phyloP scores from a whole-genome alignment of 2,113 vertebrate species.

The Cromileptes altivelis region DNA sequence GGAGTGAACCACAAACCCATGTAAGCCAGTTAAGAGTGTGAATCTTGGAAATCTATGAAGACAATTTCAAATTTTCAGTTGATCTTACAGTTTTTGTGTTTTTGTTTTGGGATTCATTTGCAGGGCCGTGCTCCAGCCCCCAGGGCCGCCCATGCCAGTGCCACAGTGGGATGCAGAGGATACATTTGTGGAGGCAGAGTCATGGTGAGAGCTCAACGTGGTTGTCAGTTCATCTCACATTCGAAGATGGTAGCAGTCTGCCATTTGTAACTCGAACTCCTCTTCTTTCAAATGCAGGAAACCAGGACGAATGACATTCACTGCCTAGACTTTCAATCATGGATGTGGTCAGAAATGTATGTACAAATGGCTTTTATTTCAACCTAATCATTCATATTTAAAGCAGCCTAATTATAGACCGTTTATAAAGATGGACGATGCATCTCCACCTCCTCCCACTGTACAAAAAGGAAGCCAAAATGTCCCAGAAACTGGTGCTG shows the following conservation, averaged over 20 bases:
- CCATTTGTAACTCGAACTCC: background rate
- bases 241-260: background rate
- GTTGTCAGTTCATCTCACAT: background rate
- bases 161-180: conserved; percentile 88
- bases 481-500: no score
- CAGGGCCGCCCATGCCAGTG: conserved; percentile 92
- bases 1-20: conserved; percentile 89
- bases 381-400: background rate
- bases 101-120: conserved; percentile 9
- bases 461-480: no score
- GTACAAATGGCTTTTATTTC: conserved; percentile 62
- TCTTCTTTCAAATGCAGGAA: conserved; percentile 86
- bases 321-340: conserved; percentile 91
- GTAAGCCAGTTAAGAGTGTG: conserved; percentile 77
- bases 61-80: background rate
- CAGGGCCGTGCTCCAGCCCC: conserved; percentile 91
- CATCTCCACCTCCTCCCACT: no score
- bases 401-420: background rate
- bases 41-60: background rate
- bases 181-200: conserved; percentile 95
- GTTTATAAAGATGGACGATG: no score
- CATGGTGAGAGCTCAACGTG: conserved; percentile 85
- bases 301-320: conserved; percentile 93
- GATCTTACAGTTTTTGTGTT: background rate
- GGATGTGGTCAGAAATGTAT: conserved; percentile 96